phyloP scores from a whole-genome alignment of 2,113 vertebrate species.

The Grantiella picta region DNA sequence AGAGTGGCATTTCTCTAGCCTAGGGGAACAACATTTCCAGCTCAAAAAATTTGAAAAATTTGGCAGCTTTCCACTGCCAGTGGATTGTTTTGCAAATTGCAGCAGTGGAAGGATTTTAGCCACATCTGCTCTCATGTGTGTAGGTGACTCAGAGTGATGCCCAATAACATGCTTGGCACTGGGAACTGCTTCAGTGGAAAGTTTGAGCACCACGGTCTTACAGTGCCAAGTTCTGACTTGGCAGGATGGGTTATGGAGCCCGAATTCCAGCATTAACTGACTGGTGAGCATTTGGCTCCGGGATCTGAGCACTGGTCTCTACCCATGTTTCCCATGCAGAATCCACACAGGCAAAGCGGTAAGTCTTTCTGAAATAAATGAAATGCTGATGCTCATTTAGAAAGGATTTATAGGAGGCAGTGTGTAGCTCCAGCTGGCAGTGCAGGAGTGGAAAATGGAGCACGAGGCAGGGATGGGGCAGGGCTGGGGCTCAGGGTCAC shows the following conservation, averaged over 20 bases:
- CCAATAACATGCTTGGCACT: not conserved
- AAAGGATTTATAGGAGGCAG: not conserved
- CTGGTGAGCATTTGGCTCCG: not conserved
- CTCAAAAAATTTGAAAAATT: not conserved
- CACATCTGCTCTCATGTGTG: not conserved
- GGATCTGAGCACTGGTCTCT: not conserved
- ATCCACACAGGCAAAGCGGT: not conserved
- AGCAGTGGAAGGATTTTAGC: not conserved
- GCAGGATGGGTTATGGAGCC: not conserved
- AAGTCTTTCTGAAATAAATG: not conserved
- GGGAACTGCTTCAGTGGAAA: not conserved
- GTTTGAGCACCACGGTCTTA: rapidly evolving
- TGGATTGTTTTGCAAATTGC: not conserved
- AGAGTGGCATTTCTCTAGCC: not conserved
- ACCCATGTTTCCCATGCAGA: not conserved
- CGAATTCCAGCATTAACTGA: not conserved
- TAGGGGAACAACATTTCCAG: not conserved
- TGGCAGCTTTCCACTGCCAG: not conserved
- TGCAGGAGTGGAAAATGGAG: not conserved
- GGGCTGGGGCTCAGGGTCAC: rapidly evolving
- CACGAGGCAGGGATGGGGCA: not conserved
- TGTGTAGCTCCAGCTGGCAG: not conserved
- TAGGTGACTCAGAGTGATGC: not conserved
- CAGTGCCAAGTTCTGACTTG: not conserved
- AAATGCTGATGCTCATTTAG: not conserved